Conservation (phyloP, 2,888 invertebrate species). For the Rhimphoctona megacephalus region DNA sequence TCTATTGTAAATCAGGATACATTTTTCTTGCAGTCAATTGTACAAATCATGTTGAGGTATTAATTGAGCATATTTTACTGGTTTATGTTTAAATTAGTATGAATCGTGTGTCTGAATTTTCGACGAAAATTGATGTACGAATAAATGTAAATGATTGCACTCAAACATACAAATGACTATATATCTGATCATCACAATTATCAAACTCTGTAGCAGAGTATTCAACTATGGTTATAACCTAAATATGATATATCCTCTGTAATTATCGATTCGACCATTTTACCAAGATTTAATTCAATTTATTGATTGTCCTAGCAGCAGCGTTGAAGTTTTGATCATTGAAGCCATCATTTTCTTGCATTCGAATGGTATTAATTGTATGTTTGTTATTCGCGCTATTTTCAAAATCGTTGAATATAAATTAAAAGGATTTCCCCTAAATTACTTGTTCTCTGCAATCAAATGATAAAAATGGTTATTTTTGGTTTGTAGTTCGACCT, state of each 20-base stretch:
- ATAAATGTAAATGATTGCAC: too few relatives aligned
- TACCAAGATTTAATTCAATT: background rate
- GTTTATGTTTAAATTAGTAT: background rate
- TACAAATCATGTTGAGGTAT: background rate
- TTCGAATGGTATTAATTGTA: background rate
- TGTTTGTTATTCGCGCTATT: background rate
- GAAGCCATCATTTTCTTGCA: background rate
- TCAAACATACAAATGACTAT: background rate
- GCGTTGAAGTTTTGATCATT: background rate
- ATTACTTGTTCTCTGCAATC: background rate
- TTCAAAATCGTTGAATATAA: background rate
- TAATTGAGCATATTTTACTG: background rate
- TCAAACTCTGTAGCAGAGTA: background rate
- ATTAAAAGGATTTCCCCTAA: background rate
- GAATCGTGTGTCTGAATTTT: background rate
- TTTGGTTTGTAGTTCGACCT: constrained; percentile 90
- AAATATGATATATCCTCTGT: background rate
- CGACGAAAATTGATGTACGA: background rate
- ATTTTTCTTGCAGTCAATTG: background rate
- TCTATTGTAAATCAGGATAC: background rate
- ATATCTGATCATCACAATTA: background rate
- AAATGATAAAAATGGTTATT: background rate
- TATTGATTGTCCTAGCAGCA: background rate
- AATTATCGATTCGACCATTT: background rate
- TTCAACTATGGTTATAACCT: background rate